A percentile compares a stretch with the other conserved stretches of the same genome.
Conservation (phyloP, 1,140 invertebrate genomes). For the Drosophila nigromelanica region DNA sequence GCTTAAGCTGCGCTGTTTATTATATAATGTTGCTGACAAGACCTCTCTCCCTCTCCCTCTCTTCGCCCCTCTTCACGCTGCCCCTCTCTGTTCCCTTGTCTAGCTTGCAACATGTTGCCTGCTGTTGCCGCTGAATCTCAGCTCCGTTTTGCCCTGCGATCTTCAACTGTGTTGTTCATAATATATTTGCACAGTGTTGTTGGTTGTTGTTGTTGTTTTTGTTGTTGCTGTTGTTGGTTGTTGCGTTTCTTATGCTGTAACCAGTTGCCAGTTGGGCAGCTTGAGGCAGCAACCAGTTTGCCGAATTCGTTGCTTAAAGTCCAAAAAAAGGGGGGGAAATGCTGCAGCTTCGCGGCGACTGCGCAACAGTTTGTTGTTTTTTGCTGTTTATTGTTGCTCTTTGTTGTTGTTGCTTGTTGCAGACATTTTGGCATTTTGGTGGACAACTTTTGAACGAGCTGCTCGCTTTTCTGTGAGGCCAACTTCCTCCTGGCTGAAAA, state of each 20-base stretch:
- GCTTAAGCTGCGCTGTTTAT: conserved; percentile 11
- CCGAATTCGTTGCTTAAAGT: conserved; percentile 4
- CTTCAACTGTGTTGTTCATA: background rate
- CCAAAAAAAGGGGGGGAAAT: background rate
- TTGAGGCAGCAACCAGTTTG: conserved; percentile 27
- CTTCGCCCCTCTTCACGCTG: too few species aligned
- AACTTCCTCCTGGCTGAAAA: conserved; percentile 8
- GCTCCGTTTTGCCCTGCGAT: conserved; percentile 3
- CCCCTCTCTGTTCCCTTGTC: background rate
- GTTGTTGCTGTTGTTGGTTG: conserved; percentile 34
- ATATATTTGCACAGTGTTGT: conserved; percentile 51
- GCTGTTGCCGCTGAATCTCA: conserved; percentile 1
- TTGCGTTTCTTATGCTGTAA: conserved; percentile 25
- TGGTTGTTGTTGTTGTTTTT: conserved; percentile 28
- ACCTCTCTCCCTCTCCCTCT: background rate
- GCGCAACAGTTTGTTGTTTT: conserved; percentile 31
- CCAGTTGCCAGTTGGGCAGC: conserved; percentile 21
- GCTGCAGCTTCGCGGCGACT: background rate
- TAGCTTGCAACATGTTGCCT: conserved; percentile 44
- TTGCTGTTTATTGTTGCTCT: background rate
- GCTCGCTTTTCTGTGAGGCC: background rate
- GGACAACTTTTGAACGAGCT: conserved; percentile 14
- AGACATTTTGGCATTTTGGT: conserved; percentile 32
- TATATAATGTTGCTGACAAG: conserved; percentile 31
- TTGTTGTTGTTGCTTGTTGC: conserved; percentile 19